Conservation (phyloP, 1,140 invertebrate species). For the Solenopsis fugax region DNA sequence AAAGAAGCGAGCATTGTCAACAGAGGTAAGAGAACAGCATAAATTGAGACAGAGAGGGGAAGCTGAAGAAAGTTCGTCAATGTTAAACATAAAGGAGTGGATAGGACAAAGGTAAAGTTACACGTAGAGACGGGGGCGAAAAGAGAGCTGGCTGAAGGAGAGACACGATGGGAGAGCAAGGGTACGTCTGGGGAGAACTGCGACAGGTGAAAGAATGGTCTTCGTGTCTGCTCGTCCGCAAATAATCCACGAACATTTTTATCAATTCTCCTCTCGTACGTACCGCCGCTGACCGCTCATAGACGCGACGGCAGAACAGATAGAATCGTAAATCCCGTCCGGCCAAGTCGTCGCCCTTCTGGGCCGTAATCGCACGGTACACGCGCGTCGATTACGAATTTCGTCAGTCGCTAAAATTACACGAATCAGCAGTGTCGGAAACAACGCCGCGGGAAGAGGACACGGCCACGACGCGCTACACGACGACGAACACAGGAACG, state of each 20-base stretch:
- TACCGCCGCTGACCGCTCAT: slow-evolving; percentile 31
- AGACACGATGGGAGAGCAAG: too few relatives aligned
- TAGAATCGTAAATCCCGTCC: slow-evolving; percentile 64
- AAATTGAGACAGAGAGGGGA: slow-evolving; percentile 26
- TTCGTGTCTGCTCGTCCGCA: slow-evolving; percentile 71
- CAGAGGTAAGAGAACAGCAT: slow-evolving; percentile 45
- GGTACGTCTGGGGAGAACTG: slow-evolving; percentile 46
- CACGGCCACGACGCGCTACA: background rate
- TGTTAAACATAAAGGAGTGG: slow-evolving; percentile 64
- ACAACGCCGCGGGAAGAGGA: background rate
- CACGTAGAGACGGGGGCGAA: background rate
- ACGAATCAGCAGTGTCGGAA: slow-evolving; percentile 27
- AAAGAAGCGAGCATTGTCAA: slow-evolving; percentile 62
- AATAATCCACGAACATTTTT: slow-evolving; percentile 79
- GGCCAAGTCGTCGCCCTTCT: background rate
- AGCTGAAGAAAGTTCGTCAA: slow-evolving; percentile 52
- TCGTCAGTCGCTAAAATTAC: background rate
- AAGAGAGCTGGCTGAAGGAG: slow-evolving; percentile 39
- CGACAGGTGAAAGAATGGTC: slow-evolving; percentile 72
- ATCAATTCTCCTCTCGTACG: slow-evolving; percentile 77
- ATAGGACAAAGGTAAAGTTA: slow-evolving; percentile 20
- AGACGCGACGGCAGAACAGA: slow-evolving; percentile 22
- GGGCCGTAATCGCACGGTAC: background rate
- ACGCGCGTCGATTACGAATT: background rate
- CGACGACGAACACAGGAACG: background rate